Percentiles rank a stretch among this genome's conserved stretches.
These are phyloP conservation scores for Acronicta leporina DNA, from an alignment of 2,888 invertebrate genomes.

Conservation along the genomic window DNA sequence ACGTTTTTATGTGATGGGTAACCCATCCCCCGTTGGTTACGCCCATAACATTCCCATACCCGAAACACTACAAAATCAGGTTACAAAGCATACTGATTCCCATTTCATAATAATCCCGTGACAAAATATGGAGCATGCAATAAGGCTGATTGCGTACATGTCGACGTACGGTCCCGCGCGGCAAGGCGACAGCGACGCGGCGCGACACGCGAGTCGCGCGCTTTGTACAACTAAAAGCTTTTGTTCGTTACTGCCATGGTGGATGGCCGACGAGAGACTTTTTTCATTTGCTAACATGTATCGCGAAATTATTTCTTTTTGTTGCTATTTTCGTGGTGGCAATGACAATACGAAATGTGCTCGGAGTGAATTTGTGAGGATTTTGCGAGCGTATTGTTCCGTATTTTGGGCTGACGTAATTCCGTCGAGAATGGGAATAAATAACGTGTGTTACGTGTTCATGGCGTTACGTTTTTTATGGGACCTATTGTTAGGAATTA, in stretches of 20 bases:
- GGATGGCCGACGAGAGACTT: constrained; percentile 62
- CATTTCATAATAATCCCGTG: constrained; percentile 30
- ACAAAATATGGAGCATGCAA: constrained; percentile 44
- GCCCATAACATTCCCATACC: constrained; percentile 3
- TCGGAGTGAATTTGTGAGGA: constrained; percentile 39
- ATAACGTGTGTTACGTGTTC: constrained; percentile 12
- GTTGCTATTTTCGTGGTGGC: constrained; percentile 46
- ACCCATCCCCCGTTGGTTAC: not conserved
- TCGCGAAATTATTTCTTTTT: constrained; percentile 57
- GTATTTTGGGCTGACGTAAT: constrained; percentile 28
- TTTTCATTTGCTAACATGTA: constrained; percentile 64
- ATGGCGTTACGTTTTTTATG: constrained; percentile 14
- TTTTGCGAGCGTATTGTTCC: constrained; percentile 25
- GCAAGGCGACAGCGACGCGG: constrained; percentile 6
- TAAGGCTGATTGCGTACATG: constrained; percentile 55
- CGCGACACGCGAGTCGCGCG: constrained; percentile 40
- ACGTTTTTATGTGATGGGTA: not conserved
- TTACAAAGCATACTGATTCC: constrained; percentile 30
- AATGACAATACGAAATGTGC: constrained; percentile 40
- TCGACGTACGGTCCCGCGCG: constrained; percentile 24
- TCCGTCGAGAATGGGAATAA: constrained; percentile 9
- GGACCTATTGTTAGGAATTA: not conserved
- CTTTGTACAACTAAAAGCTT: constrained; percentile 64
- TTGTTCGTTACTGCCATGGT: constrained; percentile 64
- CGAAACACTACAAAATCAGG: constrained; percentile 21